Evolutionary conservation across 2,113 vertebrate genomes (phyloP).

Genomic region (Melospiza georgiana): DNA sequence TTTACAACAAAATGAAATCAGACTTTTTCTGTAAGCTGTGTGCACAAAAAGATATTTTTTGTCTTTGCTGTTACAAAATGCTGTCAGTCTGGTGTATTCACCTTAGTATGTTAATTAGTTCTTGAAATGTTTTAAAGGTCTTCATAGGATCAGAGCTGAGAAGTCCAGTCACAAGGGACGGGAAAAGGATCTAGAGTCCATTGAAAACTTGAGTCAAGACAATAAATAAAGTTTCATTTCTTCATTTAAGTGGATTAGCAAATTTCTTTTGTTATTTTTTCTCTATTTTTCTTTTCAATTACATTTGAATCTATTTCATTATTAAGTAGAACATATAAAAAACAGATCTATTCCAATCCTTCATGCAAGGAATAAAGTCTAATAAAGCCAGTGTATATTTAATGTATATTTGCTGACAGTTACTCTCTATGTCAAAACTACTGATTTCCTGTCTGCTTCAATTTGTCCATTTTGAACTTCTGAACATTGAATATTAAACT

Average conservation of each 20-base stretch:
- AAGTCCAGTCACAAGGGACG: background rate
- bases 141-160: background rate
- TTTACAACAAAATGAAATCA: background rate
- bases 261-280: background rate
- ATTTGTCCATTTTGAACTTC: background rate
- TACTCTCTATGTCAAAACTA: background rate
- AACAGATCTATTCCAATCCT: background rate
- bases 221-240: background rate
- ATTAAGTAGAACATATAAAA: background rate
- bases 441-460: background rate
- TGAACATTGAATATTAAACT: background rate
- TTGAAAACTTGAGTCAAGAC: background rate
- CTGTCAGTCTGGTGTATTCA: background rate
- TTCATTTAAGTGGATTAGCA: background rate
- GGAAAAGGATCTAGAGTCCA: background rate
- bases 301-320: background rate
- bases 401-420: background rate
- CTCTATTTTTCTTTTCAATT: background rate
- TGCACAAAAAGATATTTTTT: background rate
- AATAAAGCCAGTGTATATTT: background rate
- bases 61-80: background rate
- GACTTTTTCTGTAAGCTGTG: background rate
- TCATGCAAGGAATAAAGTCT: background rate
- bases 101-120: background rate
- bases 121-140: slow-evolving; percentile 19